Percentiles rank a stretch among this genome's conserved stretches.
Evolutionary conservation across 2,113 vertebrate species (phyloP).

Genomic region (Calidris pygmaea): DNA sequence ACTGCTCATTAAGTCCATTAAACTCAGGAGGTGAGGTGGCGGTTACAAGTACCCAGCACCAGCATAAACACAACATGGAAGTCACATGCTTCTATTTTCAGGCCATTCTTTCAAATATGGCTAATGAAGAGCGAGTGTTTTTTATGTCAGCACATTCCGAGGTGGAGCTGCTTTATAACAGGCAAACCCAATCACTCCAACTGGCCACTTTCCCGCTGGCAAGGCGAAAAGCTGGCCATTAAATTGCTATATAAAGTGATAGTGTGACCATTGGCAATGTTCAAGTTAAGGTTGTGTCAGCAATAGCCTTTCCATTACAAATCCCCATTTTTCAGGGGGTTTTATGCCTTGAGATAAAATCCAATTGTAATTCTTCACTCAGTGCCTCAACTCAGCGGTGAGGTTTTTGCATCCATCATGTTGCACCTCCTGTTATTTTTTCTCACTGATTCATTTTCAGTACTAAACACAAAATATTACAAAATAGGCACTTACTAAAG

Average conservation of each 20-base stretch:
- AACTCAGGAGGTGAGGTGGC: background rate
- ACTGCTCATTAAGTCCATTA: slow-evolving; percentile 31
- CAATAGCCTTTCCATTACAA: slow-evolving; percentile 46
- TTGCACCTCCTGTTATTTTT: background rate
- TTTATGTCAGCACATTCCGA: slow-evolving; percentile 5
- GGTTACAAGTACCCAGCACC: background rate
- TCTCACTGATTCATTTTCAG: background rate
- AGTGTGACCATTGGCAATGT: slow-evolving; percentile 15
- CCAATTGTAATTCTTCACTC: slow-evolving; percentile 17
- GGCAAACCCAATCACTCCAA: slow-evolving; percentile 39
- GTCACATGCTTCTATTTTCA: slow-evolving; percentile 35
- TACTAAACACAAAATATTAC: slow-evolving; percentile 18
- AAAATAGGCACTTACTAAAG: background rate
- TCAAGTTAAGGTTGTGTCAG: slow-evolving; percentile 61
- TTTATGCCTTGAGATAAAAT: slow-evolving; percentile 52
- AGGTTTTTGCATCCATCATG: slow-evolving; percentile 20
- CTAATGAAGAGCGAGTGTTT: slow-evolving; percentile 37
- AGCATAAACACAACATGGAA: slow-evolving; percentile 24
- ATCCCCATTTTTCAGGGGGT: slow-evolving; percentile 22
- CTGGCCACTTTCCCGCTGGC: slow-evolving; percentile 32
- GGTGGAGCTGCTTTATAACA: slow-evolving; percentile 30
- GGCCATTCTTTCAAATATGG: slow-evolving; percentile 45
- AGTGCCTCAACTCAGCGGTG: background rate
- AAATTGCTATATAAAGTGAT: slow-evolving; percentile 56
- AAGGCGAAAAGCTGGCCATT: slow-evolving; percentile 23